These are phyloP conservation scores for Takifugu flavidus DNA, from an alignment of 2,113 vertebrate genomes.

Conservation along the genomic window DNA sequence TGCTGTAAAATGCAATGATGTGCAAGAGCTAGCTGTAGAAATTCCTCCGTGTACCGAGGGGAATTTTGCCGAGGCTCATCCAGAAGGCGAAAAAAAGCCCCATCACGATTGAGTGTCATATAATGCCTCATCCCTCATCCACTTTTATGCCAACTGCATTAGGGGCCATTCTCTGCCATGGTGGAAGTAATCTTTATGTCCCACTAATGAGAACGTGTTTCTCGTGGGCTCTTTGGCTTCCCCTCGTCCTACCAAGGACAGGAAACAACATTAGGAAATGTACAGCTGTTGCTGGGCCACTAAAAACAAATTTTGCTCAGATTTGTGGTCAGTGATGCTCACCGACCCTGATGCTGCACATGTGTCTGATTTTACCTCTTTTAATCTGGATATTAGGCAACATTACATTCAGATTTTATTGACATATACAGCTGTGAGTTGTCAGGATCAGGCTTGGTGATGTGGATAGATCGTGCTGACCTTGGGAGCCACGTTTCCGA, in stretches of 20 bases:
- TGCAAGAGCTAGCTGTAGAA: slow-evolving; percentile 47
- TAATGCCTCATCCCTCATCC: slow-evolving; percentile 36
- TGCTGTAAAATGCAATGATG: slow-evolving; percentile 53
- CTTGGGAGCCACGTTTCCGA: slow-evolving; percentile 45
- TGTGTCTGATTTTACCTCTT: not conserved
- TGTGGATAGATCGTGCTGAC: slow-evolving; percentile 17
- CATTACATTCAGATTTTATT: not conserved
- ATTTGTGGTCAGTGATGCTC: slow-evolving; percentile 7
- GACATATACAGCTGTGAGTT: slow-evolving; percentile 29
- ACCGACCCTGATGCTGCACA: not conserved
- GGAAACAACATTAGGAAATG: slow-evolving; percentile 13
- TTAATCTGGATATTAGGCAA: not conserved
- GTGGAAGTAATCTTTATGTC: slow-evolving; percentile 31
- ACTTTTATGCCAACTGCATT: slow-evolving; percentile 26
- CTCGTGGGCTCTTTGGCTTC: not conserved
- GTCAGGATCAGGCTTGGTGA: slow-evolving; percentile 4
- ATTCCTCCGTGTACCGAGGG: slow-evolving; percentile 46
- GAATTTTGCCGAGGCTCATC: slow-evolving; percentile 19
- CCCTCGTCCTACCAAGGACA: not conserved
- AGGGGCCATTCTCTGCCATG: slow-evolving; percentile 16
- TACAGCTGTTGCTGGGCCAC: not conserved
- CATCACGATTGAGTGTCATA: slow-evolving; percentile 12
- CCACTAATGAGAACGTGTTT: slow-evolving; percentile 21
- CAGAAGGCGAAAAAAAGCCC: slow-evolving; percentile 17
- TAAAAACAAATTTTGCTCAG: slow-evolving; percentile 3